Evolutionary conservation across 2,113 vertebrate genomes (phyloP), one percentile per base, ranked within the genome.

Genomic region (Phasianus colchicus): DNA sequence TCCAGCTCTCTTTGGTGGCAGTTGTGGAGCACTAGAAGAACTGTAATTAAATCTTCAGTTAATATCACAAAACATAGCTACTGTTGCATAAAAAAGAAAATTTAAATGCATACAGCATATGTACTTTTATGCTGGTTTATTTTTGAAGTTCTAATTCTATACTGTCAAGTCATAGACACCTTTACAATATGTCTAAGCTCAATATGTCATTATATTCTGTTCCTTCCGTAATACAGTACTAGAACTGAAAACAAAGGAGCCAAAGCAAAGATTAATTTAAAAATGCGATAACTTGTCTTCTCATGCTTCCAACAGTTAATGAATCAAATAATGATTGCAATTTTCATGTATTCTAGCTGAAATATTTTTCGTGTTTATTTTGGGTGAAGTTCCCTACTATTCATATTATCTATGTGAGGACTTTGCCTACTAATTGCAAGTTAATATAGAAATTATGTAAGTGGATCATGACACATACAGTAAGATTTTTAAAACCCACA

Each of bases 91-190:
- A 95, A 90, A 84, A 19, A 86, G 60, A 86, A 91, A 89, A 84
- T 92, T 85, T 58, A 96, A 92, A 79, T 88, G 43, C 48, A 47
- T 86, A 32, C 18, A 65, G 13, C 24, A 32, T 75, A 74, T 71
- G 27, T 64, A 36, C 52, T 90, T 95, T 92, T 91, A 50, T 76
- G 21, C 48, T 63, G 21, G 36, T 93, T 86, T 90, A 81, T 78
- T 96, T 92, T 64, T 94, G 42, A 93, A 87, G 34, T 66, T 91
- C 22, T 95, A 94, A 95, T 95, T 92, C 47, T 71, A 86, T 50
- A 45, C 30, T 71, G 61, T 32, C 65, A 88, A 91, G 65, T 77
- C 1, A 5, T 6, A 92, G 72, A 64, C 42, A 84, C 63, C 65
- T 78, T 93, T 63, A 84, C 61, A 92, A 79, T 45, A 63, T 60